These are phyloP conservation scores for Lutraria rhynchaena DNA, from an alignment of 1,140 invertebrate species.

Conservation along the genomic window DNA sequence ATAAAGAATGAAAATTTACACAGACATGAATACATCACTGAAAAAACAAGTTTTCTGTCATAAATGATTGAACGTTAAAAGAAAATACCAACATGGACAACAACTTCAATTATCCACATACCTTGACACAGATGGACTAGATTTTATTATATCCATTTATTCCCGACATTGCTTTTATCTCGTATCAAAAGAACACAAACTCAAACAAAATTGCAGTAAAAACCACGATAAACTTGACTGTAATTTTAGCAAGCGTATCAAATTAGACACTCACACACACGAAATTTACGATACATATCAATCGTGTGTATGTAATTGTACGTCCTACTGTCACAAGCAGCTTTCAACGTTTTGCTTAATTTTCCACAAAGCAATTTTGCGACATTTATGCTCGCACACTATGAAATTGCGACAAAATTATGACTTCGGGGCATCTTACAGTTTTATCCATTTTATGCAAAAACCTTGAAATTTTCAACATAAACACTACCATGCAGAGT, in stretches of 20 bases:
- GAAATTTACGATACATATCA: slow-evolving; percentile 5
- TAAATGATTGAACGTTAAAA: too few relatives aligned
- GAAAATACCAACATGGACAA: too few relatives aligned
- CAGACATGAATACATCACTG: too few relatives aligned
- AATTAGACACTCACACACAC: background rate
- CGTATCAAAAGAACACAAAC: too few relatives aligned
- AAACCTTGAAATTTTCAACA: slow-evolving; percentile 6
- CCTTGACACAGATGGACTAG: background rate
- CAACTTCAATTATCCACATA: too few relatives aligned
- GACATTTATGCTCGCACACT: slow-evolving; percentile 18
- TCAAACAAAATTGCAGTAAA: too few relatives aligned
- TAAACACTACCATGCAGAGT: background rate
- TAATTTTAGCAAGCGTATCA: slow-evolving; percentile 26
- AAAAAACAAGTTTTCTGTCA: too few relatives aligned
- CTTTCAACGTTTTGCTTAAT: slow-evolving; percentile 22
- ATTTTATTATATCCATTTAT: background rate
- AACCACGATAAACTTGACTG: too few relatives aligned
- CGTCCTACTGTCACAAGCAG: background rate
- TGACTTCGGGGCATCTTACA: slow-evolving; percentile 12
- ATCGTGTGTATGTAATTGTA: slow-evolving; percentile 19
- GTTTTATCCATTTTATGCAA: slow-evolving; percentile 10
- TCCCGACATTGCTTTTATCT: background rate
- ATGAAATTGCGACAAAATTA: slow-evolving; percentile 11
- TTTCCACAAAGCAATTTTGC: slow-evolving; percentile 19
- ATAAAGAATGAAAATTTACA: too few relatives aligned